Evolutionary conservation across 1,140 invertebrate genomes (phyloP).

Genomic region (Macrosteles quadrilineatus): DNA sequence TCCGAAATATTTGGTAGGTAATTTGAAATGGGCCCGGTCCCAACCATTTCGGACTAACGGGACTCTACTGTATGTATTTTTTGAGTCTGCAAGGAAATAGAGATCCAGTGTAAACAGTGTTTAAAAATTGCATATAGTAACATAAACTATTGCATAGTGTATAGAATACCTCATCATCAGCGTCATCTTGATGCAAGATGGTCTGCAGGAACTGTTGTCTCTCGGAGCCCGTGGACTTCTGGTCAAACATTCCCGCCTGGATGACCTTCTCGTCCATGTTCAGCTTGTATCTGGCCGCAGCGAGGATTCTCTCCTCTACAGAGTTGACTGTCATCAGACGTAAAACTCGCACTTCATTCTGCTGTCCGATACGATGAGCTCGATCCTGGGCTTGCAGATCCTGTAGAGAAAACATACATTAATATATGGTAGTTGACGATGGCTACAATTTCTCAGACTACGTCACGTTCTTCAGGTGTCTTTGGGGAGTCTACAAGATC

Average conservation of each 20-base stretch:
- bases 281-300: constrained; percentile 88
- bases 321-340: constrained; percentile 98
- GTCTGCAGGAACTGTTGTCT: constrained; percentile 92
- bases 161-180: constrained; percentile 87
- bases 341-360: constrained; percentile 95
- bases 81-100: too few relatives aligned
- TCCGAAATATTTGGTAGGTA: too few relatives aligned
- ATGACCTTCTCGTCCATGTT: constrained; percentile 99
- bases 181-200: constrained; percentile 91
- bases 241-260: constrained; percentile 99
- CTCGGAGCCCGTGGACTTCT: constrained; percentile 96
- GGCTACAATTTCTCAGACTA: too few relatives aligned
- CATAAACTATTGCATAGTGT: too few relatives aligned
- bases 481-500: too few relatives aligned
- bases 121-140: too few relatives aligned
- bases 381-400: constrained; percentile 98
- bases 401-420: constrained; percentile 48
- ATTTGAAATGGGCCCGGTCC: too few relatives aligned
- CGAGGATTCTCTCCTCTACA: constrained; percentile 96
- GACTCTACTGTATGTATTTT: too few relatives aligned
- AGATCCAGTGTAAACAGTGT: too few relatives aligned
- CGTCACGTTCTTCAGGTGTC: too few relatives aligned
- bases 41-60: too few relatives aligned
- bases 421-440: too few relatives aligned
- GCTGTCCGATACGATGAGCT: constrained; percentile 98